Conservation (phyloP, 2,113 vertebrate genomes). For the Barnardius zonarius region DNA sequence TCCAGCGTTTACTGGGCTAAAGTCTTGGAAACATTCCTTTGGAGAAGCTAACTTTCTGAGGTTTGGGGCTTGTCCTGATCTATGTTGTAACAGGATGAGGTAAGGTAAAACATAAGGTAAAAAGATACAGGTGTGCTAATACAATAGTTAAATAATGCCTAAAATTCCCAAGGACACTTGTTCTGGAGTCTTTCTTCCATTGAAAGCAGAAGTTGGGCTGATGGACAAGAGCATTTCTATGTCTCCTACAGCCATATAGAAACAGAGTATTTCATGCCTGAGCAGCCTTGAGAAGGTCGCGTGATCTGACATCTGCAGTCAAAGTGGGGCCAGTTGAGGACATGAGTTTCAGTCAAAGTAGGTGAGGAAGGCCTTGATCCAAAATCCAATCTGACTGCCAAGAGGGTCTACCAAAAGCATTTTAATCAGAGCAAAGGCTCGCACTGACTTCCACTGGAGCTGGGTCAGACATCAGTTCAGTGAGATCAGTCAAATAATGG, state of each 20-base stretch:
- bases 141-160: background rate
- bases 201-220: background rate
- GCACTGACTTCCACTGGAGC: background rate
- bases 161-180: background rate
- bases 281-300: background rate
- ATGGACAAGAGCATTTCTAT: background rate
- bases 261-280: background rate
- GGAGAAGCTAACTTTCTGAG: background rate
- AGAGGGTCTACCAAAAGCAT: background rate
- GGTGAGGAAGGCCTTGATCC: background rate
- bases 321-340: background rate
- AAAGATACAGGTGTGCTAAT: background rate
- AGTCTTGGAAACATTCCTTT: constrained; percentile 29
- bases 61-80: background rate
- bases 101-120: background rate
- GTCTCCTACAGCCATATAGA: background rate
- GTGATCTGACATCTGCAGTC: background rate
- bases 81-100: background rate
- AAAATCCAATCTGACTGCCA: background rate
- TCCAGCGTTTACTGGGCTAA: background rate
- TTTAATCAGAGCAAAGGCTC: constrained; percentile 14
- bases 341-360: background rate
- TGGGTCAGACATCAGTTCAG: constrained; percentile 22
- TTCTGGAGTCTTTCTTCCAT: background rate
- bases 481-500: background rate